These are phyloP conservation scores for Tridacna crocea DNA, from an alignment of 2,888 invertebrate genomes.

Conservation along the genomic window DNA sequence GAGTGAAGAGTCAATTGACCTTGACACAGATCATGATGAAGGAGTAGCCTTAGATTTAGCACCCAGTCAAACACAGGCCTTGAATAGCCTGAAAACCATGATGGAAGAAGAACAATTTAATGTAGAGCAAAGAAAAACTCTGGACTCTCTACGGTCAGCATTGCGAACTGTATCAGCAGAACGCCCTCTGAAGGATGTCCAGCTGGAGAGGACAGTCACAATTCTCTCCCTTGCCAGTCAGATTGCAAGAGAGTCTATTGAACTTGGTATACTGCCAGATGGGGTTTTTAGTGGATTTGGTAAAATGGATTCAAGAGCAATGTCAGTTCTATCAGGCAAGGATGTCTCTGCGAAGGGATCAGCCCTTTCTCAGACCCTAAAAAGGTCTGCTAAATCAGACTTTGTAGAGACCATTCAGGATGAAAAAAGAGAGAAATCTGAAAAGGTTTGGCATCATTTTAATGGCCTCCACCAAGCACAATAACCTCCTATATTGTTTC, in stretches of 20 bases:
- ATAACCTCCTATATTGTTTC: too few species aligned
- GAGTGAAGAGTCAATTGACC: conserved; percentile 45
- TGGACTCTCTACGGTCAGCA: conserved; percentile 58
- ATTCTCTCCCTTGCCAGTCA: conserved; percentile 75
- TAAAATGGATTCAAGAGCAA: conserved; percentile 52
- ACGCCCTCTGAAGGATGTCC: conserved; percentile 59
- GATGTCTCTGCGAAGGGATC: conserved; percentile 13
- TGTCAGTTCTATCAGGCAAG: conserved; percentile 44
- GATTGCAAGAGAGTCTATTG: conserved; percentile 72
- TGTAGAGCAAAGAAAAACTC: conserved; percentile 59
- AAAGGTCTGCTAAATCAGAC: conserved; percentile 5
- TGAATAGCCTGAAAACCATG: conserved; percentile 66
- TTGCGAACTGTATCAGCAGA: conserved; percentile 52
- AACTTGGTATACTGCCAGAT: conserved; percentile 71
- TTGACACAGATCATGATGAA: conserved; percentile 45
- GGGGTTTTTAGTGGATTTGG: conserved; percentile 71
- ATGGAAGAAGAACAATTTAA: conserved; percentile 68
- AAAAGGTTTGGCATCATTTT: not conserved
- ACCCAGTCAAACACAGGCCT: conserved; percentile 60
- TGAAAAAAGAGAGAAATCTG: not conserved
- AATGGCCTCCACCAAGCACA: not conserved
- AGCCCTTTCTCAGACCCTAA: not conserved
- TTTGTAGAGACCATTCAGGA: not conserved
- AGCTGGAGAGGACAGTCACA: conserved; percentile 71
- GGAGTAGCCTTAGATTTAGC: conserved; percentile 53